Evolutionary conservation across 1,140 invertebrate species (phyloP), one percentile per base, ranked within the genome.

Genomic region (Cryptotermes secundus): DNA sequence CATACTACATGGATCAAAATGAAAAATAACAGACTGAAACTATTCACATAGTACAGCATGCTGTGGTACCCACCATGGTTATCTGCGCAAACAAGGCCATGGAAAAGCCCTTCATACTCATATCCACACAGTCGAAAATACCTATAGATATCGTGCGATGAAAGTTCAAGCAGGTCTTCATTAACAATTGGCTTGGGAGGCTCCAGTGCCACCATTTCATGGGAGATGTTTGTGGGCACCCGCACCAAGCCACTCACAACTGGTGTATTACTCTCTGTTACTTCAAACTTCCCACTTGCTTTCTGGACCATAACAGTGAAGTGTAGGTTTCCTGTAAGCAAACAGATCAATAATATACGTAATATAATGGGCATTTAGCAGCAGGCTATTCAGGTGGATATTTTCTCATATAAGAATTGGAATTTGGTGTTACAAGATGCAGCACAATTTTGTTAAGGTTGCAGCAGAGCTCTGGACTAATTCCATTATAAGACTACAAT

Each of bases 101-200:
- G 92, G 90, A 98, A 98, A 0, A 93, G 88, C 38, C 95, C 95
- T 38, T 92, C 93, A 89, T 99, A 99, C 85, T 99, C 94, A 88
- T 99, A 99, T 0, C 98, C 98, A 87, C 97, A 92, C 0, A 99
- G 91, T 87, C 94, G 92, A 1, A 99, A 89, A 89, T 99, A 97
- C 88, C 98, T 98, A 89, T 99, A 99, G 82, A 99, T 93, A 88
- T 99, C 90, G 90, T 0, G 91, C 91, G 81, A 53, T 87, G 42
- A 87, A 87, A 45, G 90, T 87, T 24, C 87, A 86, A 12, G 87
- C 19, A 88, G 86, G 12, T 87, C 85, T 1, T 86, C 83, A 16
- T 83, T 59, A 1, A 34, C n/a, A 36, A 88, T 85, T 31, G 87
- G 89, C n/a, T 89, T 87, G 88, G 89, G 90, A 85, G 88, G 89